Percentiles rank a stretch among this genome's conserved stretches.
These are phyloP conservation scores for Drosophila nigromelanica DNA, from an alignment of 1,140 invertebrate genomes.

Conservation along the genomic window DNA sequence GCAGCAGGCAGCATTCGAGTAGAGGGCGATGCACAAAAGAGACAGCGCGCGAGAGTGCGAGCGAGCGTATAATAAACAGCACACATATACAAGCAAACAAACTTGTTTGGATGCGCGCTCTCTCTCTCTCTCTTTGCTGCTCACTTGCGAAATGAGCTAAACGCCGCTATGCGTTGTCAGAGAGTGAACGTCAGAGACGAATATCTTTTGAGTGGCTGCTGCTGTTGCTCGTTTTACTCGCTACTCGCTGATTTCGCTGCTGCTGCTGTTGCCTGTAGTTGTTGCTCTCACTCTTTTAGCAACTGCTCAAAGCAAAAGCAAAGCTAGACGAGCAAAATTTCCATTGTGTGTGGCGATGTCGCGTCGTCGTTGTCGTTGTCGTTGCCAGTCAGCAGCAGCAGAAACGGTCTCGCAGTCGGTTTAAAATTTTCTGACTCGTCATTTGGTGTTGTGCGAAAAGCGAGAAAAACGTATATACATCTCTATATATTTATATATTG, in stretches of 20 bases:
- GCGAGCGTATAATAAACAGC: conserved; percentile 54
- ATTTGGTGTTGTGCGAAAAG: conserved; percentile 75
- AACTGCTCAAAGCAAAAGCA: conserved; percentile 58
- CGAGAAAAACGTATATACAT: conserved; percentile 50
- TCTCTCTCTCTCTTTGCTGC: conserved; percentile 25
- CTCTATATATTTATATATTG: conserved; percentile 30
- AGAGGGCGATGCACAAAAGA: conserved; percentile 61
- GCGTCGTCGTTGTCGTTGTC: conserved; percentile 52
- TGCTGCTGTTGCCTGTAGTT: conserved; percentile 29
- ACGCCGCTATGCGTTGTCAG: conserved; percentile 64
- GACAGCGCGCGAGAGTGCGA: conserved; percentile 38
- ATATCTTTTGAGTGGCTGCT: conserved; percentile 63
- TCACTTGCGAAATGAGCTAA: conserved; percentile 72
- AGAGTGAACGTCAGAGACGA: conserved; percentile 29
- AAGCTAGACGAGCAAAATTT: conserved; percentile 83
- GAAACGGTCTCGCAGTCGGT: conserved; percentile 70
- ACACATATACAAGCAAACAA: conserved; percentile 55
- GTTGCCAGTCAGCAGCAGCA: conserved; percentile 47
- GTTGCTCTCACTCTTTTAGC: conserved; percentile 28
- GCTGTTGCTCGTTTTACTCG: conserved; percentile 52
- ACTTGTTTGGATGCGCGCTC: conserved; percentile 64
- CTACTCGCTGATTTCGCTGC: conserved; percentile 55
- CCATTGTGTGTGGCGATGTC: conserved; percentile 82
- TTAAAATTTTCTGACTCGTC: conserved; percentile 81
- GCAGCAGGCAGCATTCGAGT: conserved; percentile 41